phyloP scores from a whole-genome alignment of 2,113 vertebrate genomes.

The Laterallus jamaicensis region DNA sequence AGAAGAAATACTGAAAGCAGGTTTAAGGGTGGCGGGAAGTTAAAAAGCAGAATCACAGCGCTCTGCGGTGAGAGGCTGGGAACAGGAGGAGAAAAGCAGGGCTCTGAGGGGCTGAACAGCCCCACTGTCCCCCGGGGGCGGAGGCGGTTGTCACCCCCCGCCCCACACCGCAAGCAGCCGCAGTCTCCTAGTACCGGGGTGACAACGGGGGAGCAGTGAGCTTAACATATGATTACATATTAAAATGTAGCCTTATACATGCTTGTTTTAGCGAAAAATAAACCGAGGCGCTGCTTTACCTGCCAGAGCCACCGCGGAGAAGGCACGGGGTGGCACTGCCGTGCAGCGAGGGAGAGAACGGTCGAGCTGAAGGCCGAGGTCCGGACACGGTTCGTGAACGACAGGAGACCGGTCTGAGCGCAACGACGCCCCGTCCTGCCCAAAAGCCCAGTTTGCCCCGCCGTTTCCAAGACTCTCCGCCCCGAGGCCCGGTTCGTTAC shows the following conservation, averaged over 20 bases:
- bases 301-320: background rate
- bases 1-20: background rate
- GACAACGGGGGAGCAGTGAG: rapidly evolving
- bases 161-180: background rate
- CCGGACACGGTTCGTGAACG: rapidly evolving
- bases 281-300: background rate
- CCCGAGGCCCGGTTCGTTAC: rapidly evolving
- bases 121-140: background rate
- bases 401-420: rapidly evolving
- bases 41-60: background rate
- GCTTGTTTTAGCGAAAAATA: background rate
- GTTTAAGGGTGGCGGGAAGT: background rate
- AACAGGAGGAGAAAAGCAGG: background rate
- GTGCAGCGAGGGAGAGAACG: rapidly evolving
- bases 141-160: rapidly evolving
- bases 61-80: background rate
- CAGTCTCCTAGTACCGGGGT: rapidly evolving
- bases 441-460: rapidly evolving
- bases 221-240: rapidly evolving
- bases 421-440: background rate
- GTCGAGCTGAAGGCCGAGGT: background rate
- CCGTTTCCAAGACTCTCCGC: background rate
- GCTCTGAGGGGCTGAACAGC: background rate
- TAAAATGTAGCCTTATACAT: rapidly evolving
- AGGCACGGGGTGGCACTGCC: background rate